A percentile compares a stretch with the other conserved stretches of the same genome.
These are phyloP conservation scores for Sphinx pinastri DNA, from an alignment of 2,888 invertebrate species.

Conservation along the genomic window DNA sequence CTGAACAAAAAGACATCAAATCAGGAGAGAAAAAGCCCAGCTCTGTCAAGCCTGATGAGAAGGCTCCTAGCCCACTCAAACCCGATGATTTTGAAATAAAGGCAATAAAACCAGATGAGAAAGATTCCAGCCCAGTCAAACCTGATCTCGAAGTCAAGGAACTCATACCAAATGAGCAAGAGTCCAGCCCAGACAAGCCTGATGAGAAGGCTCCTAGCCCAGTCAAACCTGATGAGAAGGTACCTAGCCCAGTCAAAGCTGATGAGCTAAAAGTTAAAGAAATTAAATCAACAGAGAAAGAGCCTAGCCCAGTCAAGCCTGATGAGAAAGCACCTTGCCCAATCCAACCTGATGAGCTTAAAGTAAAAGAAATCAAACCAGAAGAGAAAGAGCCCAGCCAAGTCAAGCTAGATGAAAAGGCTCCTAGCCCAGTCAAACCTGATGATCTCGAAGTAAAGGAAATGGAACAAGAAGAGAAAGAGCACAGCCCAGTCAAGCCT, in stretches of 20 bases:
- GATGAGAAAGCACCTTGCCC: not conserved
- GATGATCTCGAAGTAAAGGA: not conserved
- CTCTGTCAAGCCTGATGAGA: constrained; percentile 25
- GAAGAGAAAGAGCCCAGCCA: constrained; percentile 26
- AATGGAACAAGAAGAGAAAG: not conserved
- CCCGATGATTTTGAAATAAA: constrained; percentile 16
- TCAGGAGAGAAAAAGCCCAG: constrained; percentile 26
- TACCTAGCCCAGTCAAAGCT: constrained; percentile 29
- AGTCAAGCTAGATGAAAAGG: not conserved
- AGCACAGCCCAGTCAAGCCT: constrained; percentile 24
- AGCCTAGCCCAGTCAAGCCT: not conserved
- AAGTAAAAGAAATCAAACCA: not conserved
- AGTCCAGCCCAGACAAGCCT: constrained; percentile 13
- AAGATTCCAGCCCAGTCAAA: not conserved
- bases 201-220: constrained; percentile 29
- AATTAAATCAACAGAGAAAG: not conserved
- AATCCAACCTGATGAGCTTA: not conserved
- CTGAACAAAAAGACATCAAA: constrained; percentile 24
- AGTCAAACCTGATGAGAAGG: constrained; percentile 26
- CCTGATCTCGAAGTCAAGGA: not conserved
- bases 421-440: not conserved
- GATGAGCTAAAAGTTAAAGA: constrained; percentile 9
- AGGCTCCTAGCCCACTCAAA: constrained; percentile 27
- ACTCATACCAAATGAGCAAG: constrained; percentile 21
- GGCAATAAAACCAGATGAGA: constrained; percentile 17